Percentiles rank a stretch among this genome's conserved stretches.
Conservation (phyloP, 2,797 vertebrate genomes). For the Hoplostethus atlanticus region DNA sequence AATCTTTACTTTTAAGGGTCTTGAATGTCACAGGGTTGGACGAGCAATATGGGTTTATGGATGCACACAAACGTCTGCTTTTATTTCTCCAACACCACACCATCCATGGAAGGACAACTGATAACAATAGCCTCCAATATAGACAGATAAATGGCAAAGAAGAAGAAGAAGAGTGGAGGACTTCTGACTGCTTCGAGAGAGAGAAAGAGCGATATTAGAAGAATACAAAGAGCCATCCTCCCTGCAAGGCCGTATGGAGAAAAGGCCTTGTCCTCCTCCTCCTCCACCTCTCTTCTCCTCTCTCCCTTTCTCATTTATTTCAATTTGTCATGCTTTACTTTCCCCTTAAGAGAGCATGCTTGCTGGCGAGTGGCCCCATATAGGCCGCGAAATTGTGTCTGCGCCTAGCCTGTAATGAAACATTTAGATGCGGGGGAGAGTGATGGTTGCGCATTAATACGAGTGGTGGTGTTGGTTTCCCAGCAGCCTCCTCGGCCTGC, state of each 20-base stretch:
- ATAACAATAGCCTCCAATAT: slow-evolving; percentile 9
- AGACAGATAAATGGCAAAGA: slow-evolving; percentile 31
- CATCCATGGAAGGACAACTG: slow-evolving; percentile 1
- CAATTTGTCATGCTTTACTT: slow-evolving; percentile 88
- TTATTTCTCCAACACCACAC: background rate
- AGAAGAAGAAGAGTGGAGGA: slow-evolving; percentile 18
- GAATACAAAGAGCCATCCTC: slow-evolving; percentile 53
- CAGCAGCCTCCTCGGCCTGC: slow-evolving; percentile 40
- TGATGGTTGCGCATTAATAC: slow-evolving; percentile 81
- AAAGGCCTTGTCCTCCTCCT: slow-evolving; percentile 59
- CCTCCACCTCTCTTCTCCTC: slow-evolving; percentile 62
- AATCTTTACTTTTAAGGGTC: slow-evolving; percentile 6
- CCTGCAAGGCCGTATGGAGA: slow-evolving; percentile 60
- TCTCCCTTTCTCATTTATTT: slow-evolving; percentile 86
- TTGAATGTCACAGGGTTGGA: slow-evolving; percentile 3
- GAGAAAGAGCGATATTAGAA: slow-evolving; percentile 43
- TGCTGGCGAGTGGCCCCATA: slow-evolving; percentile 75
- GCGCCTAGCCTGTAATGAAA: slow-evolving; percentile 83
- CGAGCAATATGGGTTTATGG: background rate
- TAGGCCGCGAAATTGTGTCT: slow-evolving; percentile 84
- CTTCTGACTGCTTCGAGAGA: slow-evolving; percentile 28
- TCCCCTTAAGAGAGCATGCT: slow-evolving; percentile 80
- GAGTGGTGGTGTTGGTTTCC: slow-evolving; percentile 60
- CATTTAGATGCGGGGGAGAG: slow-evolving; percentile 85
- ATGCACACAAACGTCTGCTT: background rate